Base-by-base conservation (phyloP, 2,888 invertebrate genomes). In the Cataglyphis rosenhaueri region DNA sequence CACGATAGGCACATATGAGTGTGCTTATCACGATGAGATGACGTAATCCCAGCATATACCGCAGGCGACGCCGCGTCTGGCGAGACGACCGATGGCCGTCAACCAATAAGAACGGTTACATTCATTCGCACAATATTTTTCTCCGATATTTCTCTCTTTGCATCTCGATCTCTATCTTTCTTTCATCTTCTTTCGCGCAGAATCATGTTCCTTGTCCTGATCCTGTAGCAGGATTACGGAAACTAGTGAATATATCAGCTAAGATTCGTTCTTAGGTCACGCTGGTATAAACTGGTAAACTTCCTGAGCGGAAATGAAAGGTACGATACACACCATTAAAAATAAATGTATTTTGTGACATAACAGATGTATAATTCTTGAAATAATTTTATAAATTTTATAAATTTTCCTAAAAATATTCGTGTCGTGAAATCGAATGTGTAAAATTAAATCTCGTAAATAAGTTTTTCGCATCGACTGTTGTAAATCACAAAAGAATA, bases 51-150 rank as follows among this genome's bases (percentile, higher is more conserved):
- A 48, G 38, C 79, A 38, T 86, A 85, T 81, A 89, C 86, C 81
- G 84, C 84, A 86, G 91, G 91, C 91, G 91, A 90, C 91, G 75
- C 88, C 89, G 88, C 81, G 91, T 91, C 91, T 90, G 85, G 68
- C 88, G 55, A 84, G 89, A 86, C 91, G 85, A 83, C 89, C 86
- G 86, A 89, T 88, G 86, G 79, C 83, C 89, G 86, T 62, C 70
- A 74, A 59, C 81, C 81, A 73, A 83, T 76, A 48, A 57, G 74
- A 66, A 76, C 29, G 55, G 38, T 32, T 15, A 61, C 68, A 41
- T 76, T 68, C 10, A 48, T 76, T 65, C 78, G 12, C 35, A 78
- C 62, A 41, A 82, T 68, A 76, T 78, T 78, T 82, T 65, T 35
- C 52, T 68, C n/a, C 4, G 25, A 25, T 55, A 3, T 70, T 55